Base-by-base conservation (phyloP, 2,888 invertebrate genomes). In the Mesochorus sp. region DNA sequence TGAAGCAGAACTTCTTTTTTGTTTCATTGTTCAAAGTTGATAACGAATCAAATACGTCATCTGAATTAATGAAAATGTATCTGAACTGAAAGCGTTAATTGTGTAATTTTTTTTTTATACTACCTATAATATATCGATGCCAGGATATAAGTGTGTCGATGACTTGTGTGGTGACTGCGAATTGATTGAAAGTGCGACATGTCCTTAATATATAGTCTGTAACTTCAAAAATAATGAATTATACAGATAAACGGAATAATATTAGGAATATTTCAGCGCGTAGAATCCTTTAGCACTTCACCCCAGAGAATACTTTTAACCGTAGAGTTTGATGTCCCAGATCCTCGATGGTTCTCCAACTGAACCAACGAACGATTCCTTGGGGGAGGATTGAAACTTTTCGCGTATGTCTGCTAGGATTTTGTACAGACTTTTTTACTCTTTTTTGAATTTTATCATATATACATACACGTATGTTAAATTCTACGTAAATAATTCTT, bases 311-410 rank as follows among this genome's bases (percentile, higher is more conserved):
- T 49, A 39, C 26, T 59, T 70, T 70, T 59, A 59, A 59, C 57
- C 57, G 57, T 57, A 70, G 59, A 53, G 53, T 34, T 53, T 34
- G 14, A 26, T 24, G 14, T 12, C 59, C 57, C 47, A 12, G 47
- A 70, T 70, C 59, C 59, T 24, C 34, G 31, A 59, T 28, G 70
- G 70, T 39, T 62, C 57, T 34, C 44, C 34, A n/a, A n/a, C 47
- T 26, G 51, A 49, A 31, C 17, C 31, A 31, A 47, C 31, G 26
- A 21, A 53, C 28, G 42, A 37, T 55, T 31, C 64, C 34, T 49
- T 28, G n/a, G n/a, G 24, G n/a, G 34, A 26, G 26, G 24, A 68
- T 68, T 57, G 34, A 24, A 21, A 47, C 59, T 74, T 24, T 47
- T 66, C 44, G 51, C 67, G 53, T 53, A 53, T 3, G 34, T 49